A percentile compares a stretch with the other conserved stretches of the same genome.
Evolutionary conservation across 64 coral and sea anemone species (phyloP).

Genomic region (Montipora foliosa): DNA sequence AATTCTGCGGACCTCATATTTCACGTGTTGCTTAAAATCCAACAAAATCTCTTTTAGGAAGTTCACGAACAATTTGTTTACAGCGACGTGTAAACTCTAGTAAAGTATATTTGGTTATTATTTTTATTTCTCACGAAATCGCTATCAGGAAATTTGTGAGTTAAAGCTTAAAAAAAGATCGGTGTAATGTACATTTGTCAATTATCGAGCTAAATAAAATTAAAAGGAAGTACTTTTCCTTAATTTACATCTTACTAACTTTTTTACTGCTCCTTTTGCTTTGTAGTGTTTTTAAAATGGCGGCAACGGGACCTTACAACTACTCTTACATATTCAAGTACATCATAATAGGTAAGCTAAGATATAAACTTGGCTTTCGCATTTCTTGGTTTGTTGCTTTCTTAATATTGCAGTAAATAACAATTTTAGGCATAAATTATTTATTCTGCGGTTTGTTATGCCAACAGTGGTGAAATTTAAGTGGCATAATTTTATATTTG

Average conservation of each 20-base stretch:
- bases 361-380: background rate
- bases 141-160: background rate
- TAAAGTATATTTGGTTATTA: background rate
- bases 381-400: background rate
- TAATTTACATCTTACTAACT: background rate
- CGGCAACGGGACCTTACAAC: conserved; percentile 99
- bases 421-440: too few species aligned
- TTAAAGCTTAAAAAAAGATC: background rate
- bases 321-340: conserved; percentile 99
- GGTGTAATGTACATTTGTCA: background rate
- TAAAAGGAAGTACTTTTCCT: background rate
- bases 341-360: conserved; percentile 98
- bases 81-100: background rate
- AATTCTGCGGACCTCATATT: conserved; percentile 29
- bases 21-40: conserved; percentile 5
- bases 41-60: background rate
- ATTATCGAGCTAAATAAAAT: too few species aligned
- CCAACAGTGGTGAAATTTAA: too few species aligned
- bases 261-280: background rate
- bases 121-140: background rate
- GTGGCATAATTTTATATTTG: too few species aligned
- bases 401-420: too few species aligned
- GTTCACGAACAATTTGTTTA: background rate
- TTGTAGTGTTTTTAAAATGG: conserved; percentile 80
- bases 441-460: too few species aligned